Evolutionary conservation across 2,888 invertebrate species (phyloP), one percentile per base, ranked within the genome.

Genomic region (Chrysodeixis includens): DNA sequence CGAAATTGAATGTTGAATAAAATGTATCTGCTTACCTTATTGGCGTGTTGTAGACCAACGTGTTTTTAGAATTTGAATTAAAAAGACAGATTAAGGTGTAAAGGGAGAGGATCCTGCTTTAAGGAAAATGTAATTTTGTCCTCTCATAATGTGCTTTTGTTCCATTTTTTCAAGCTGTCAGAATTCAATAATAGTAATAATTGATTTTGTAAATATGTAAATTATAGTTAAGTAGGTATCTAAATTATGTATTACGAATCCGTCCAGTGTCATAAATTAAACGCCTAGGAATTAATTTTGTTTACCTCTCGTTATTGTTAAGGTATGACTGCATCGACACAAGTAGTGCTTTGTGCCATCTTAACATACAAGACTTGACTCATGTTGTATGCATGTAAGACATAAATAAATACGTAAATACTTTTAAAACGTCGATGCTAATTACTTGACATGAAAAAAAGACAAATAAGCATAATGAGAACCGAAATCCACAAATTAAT

Each of bases 321-420:
- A 69, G 60, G 70, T 69, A 62, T 68, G 63, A 72, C 71, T 75
- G 66, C 84, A 88, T 85, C 85, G 87, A 92, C 91, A 92, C 89
- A 93, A 92, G 91, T 92, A 92, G 91, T 90, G 85, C 89, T 92
- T 92, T 89, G 93, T 94, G 93, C 93, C 93, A 93, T 93, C 85
- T 89, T 83, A 81, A 74, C 71, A 78, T 70, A 76, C 69, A 67
- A 78, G 26, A 59, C 46, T 55, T 59, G 63, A 53, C 40, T 16
- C 57, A 44, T 54, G 51, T 51, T 54, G 32, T 46, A 20, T 0
- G 14, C 5, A 32, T 14, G 20, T 22, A 58, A 44, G 40, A 65
- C 46, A 44, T 51, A 35, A 7, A 9, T 32, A 54, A 30, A 40
- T 18, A 16, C 40, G 18, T 5, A 0, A 58, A 49, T 18, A 49